A percentile compares a stretch with the other conserved stretches of the same genome.
Evolutionary conservation across 1,140 invertebrate genomes (phyloP).

Genomic region (Apis dorsata): DNA sequence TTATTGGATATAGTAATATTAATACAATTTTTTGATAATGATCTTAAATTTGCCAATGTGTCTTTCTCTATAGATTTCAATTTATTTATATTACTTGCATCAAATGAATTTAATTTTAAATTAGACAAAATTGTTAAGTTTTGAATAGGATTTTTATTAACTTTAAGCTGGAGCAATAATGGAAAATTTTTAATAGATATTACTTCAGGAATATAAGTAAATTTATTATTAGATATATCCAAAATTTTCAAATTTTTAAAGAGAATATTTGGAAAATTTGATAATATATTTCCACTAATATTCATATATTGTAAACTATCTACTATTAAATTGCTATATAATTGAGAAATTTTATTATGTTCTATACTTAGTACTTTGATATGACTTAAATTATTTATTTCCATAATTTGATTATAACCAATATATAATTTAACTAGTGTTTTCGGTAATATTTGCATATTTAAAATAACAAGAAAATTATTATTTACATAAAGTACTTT

Average conservation of each 20-base stretch:
- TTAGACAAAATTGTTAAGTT: conserved; percentile 63
- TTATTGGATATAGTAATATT: conserved; percentile 69
- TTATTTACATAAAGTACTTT: conserved; percentile 61
- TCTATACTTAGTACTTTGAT: conserved; percentile 63
- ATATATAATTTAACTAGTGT: conserved; percentile 44
- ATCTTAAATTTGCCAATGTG: conserved; percentile 63
- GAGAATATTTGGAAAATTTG: conserved; percentile 57
- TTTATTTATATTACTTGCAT: conserved; percentile 54
- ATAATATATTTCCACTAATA: conserved; percentile 69
- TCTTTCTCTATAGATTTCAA: conserved; percentile 64
- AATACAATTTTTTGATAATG: conserved; percentile 62
- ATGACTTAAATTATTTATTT: conserved; percentile 34
- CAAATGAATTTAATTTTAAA: conserved; percentile 63
- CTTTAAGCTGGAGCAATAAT: conserved; percentile 57
- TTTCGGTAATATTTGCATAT: conserved; percentile 49
- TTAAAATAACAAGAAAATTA: conserved; percentile 57
- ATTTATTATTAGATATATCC: conserved; percentile 81
- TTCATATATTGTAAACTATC: conserved; percentile 66
- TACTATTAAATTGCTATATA: conserved; percentile 40
- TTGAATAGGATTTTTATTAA: conserved; percentile 68
- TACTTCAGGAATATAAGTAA: conserved; percentile 69
- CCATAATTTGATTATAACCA: conserved; percentile 52
- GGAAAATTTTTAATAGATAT: conserved; percentile 69
- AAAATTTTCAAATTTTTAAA: conserved; percentile 74
- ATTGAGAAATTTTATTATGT: conserved; percentile 57